Evolutionary conservation across 2,113 vertebrate genomes (phyloP).

Genomic region (Blennius ocellaris): DNA sequence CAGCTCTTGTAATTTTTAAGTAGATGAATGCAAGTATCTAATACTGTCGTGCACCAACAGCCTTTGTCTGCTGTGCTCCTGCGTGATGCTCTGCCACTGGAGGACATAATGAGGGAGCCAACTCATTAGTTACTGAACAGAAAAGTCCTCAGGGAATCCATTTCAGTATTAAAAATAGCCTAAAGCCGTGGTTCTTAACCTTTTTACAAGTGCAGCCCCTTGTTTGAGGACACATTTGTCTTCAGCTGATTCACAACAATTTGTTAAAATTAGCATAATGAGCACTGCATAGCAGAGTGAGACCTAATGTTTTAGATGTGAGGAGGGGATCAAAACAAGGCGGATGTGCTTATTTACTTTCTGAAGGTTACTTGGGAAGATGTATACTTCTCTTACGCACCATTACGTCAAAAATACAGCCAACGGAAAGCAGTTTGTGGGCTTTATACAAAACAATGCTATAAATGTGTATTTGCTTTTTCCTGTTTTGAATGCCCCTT

Average conservation of each 20-base stretch:
- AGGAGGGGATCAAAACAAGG: background rate
- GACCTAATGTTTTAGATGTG: too few species aligned
- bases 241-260: slow-evolving; percentile 3
- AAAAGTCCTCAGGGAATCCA: slow-evolving; percentile 10
- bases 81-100: slow-evolving; percentile 12
- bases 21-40: slow-evolving; percentile 45
- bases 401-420: too few species aligned
- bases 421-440: too few species aligned
- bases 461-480: too few species aligned
- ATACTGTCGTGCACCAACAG: slow-evolving; percentile 39
- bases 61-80: slow-evolving; percentile 33
- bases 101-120: slow-evolving; percentile 33
- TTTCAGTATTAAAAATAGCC: slow-evolving; percentile 7
- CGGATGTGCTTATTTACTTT: background rate
- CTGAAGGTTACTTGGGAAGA: background rate
- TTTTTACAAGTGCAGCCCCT: background rate
- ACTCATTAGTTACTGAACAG: slow-evolving; percentile 38
- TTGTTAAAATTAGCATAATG: background rate
- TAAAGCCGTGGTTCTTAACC: slow-evolving; percentile 15
- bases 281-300: background rate
- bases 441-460: too few species aligned
- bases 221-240: slow-evolving; percentile 3
- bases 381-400: too few species aligned
- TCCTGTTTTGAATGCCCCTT: too few species aligned
- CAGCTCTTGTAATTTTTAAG: slow-evolving; percentile 33